Base-by-base conservation (phyloP, 2,113 vertebrate genomes). In the Illadopsis cleaveri region DNA sequence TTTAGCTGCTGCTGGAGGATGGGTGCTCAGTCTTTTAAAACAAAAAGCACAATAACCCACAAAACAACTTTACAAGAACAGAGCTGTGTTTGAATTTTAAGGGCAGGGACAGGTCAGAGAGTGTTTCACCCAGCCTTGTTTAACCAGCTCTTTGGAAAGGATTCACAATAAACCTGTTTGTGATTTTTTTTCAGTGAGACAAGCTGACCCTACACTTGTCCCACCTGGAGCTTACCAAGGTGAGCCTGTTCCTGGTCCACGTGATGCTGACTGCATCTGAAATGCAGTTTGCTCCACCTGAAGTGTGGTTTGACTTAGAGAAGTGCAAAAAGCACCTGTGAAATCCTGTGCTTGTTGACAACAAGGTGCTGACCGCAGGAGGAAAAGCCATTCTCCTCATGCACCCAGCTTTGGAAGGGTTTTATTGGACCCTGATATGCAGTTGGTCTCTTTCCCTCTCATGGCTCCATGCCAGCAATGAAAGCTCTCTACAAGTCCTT, bases 301-400 rank as follows among this genome's bases (percentile, higher is more conserved):
- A 73, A 91, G 54, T 2, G n/a, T 1, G 10, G 54, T 77, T 47
- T 64, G 79, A 44, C 66, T 72, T 11, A 25, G 13, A 72, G 31
- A 72, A 80, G 37, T 3, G 6, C 54, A 47, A 79, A 82, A 86
- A 71, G 17, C 9, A 33, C n/a, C 30, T 9, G n/a, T 42, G 81
- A 94, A 72, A 73, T 33, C 44, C 28, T 62, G 24, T 47, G 12
- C 18, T 35, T 14, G 2, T 7, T 60, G 48, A 78, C 40, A 54
- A 40, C 18, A 9, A 35, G 56, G 53, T 2, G 4, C 27, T 2
- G 7, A 73, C 48, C 0, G 0, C 38, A 44, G 3, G 8, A 81
- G 37, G 21, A 68, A 66, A 73, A 72, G 30, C 51, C 31, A 4
- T 56, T 58, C 28, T 81, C 17, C 35, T 30, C 1, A 4, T 0